Base-by-base conservation (phyloP, 2,113 vertebrate genomes). In the Peromyscus maniculatus region DNA sequence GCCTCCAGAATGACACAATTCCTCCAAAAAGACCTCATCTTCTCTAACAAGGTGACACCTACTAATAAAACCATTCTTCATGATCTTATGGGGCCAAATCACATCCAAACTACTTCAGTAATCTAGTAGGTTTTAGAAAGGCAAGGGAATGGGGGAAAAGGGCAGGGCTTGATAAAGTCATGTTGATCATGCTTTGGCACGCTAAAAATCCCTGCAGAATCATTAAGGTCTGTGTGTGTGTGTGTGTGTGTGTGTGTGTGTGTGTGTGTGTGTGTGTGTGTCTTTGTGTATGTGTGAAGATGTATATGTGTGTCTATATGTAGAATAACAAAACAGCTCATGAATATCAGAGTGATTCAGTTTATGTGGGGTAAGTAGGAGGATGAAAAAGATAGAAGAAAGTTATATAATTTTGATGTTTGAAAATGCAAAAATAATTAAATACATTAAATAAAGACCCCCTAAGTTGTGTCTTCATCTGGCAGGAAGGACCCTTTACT, bases 401-500 rank as follows among this genome's bases (percentile, higher is more conserved):
- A 49, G 2, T 26, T 78, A 46, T 28, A 16, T 49, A 16, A 78
- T 49, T 78, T 33, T 33, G 0, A 33, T 79, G 77, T 52, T 49
- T 49, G 11, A 31, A 31, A 52, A 7, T 17, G 4, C 46, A 55
- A 55, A 55, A 19, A 52, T 33, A 24, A 28, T 62, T 72, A 21
- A 17, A 19, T 4, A 31, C 28, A 72, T 17, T 21, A n/a, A n/a
- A n/a, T n/a, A 72, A 0, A 8, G 33, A 19, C 3, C 0, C 9
- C 12, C 43, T 17, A 17, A 15, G 1, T 79, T 33, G 16, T 78
- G 15, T 52, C 15, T 13, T 52, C 46, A 52, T 33, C 28, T 31
- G 26, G 16, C 28, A 49, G 12, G 52, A 55, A 6, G 4, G 31
- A 79, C 46, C 28, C 5, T 8, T 8, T 2, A 52, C 6, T 16